Evolutionary conservation across 2,888 invertebrate species (phyloP).

Genomic region (Rapana venosa): DNA sequence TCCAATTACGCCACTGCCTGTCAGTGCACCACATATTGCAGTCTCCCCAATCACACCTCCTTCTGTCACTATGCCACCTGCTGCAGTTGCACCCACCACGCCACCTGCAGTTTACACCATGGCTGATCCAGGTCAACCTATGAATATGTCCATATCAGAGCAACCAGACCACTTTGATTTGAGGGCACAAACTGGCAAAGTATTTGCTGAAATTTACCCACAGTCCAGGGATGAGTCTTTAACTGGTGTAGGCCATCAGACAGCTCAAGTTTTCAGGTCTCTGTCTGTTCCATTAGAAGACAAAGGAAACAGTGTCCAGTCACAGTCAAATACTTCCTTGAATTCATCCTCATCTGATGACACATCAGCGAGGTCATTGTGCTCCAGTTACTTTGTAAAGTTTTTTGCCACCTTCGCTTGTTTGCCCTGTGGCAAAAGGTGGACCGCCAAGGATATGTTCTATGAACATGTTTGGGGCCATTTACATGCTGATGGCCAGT

Average conservation of each 20-base stretch:
- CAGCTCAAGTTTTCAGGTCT: background rate
- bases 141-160: background rate
- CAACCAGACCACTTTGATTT: background rate
- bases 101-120: too few relatives aligned
- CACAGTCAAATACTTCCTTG: background rate
- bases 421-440: background rate
- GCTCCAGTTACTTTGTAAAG: background rate
- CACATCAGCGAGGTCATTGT: background rate
- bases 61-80: too few relatives aligned
- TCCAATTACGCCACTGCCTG: too few relatives aligned
- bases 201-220: too few relatives aligned
- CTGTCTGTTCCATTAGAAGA: background rate
- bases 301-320: background rate
- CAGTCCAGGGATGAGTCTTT: too few relatives aligned
- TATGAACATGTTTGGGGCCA: constrained; percentile 31
- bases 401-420: background rate
- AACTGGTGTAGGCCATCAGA: background rate
- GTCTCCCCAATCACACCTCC: too few relatives aligned
- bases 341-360: background rate
- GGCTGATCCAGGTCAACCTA: background rate
- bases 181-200: background rate
- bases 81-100: too few relatives aligned
- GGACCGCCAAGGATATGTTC: background rate
- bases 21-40: too few relatives aligned
- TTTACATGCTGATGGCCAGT: background rate